These are phyloP conservation scores for Eupeodes latifasciatus DNA, from an alignment of 2,888 invertebrate genomes.

Conservation along the genomic window DNA sequence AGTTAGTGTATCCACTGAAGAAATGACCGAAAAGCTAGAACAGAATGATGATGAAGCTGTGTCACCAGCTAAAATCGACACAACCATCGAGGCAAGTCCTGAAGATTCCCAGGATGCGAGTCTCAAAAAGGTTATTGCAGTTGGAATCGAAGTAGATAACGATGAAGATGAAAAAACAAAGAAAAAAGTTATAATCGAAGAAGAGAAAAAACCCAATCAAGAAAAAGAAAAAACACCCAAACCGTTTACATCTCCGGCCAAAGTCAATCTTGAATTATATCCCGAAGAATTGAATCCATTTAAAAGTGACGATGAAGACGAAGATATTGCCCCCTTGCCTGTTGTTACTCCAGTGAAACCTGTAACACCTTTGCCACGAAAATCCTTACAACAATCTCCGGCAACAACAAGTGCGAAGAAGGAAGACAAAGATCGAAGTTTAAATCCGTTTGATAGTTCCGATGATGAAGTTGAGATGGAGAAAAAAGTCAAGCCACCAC, in stretches of 20 bases:
- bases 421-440: conserved; percentile 77
- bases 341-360: conserved; percentile 43
- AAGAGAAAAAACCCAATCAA: neutral
- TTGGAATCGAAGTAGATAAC: conserved; percentile 67
- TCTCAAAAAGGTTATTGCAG: conserved; percentile 44
- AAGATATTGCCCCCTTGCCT: conserved; percentile 80
- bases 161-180: conserved; percentile 46
- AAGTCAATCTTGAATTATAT: conserved; percentile 84
- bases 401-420: conserved; percentile 33
- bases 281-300: conserved; percentile 94
- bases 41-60: conserved; percentile 18
- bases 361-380: conserved; percentile 64
- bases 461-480: conserved; percentile 86
- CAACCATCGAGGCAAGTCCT: conserved; percentile 10
- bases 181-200: conserved; percentile 31
- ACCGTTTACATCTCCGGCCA: conserved; percentile 63
- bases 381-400: conserved; percentile 55
- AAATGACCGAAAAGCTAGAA: conserved; percentile 24
- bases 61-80: conserved; percentile 16
- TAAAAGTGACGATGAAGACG: conserved; percentile 88
- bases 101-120: conserved; percentile 6
- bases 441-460: conserved; percentile 89
- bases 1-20: conserved; percentile 52
- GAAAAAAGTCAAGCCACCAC: conserved; percentile 81
- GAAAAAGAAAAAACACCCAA: conserved; percentile 30